These are phyloP conservation scores for Clarias laeviceps DNA, from an alignment of 2,797 vertebrate species.

Conservation along the genomic window DNA sequence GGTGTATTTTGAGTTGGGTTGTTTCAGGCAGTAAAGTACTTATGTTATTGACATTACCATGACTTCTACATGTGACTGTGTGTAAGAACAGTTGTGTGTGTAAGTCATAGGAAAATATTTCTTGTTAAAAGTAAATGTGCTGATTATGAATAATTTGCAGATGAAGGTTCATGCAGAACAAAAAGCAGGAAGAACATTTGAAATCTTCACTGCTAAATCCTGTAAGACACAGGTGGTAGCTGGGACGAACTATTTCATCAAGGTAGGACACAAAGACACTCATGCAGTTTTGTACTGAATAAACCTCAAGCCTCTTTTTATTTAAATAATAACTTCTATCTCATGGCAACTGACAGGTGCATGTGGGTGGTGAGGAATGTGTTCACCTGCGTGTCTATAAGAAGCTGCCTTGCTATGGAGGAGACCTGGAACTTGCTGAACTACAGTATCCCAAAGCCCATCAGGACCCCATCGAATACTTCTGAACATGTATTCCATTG, in stretches of 20 bases:
- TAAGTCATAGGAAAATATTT: not conserved
- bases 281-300: not conserved
- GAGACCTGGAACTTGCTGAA: slow-evolving; percentile 56
- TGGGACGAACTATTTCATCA: slow-evolving; percentile 66
- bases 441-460: slow-evolving; percentile 72
- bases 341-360: slow-evolving; percentile 66
- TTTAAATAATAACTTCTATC: no score
- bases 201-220: slow-evolving; percentile 70
- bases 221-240: slow-evolving; percentile 78
- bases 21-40: no score
- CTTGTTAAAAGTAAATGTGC: no score
- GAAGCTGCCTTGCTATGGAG: slow-evolving; percentile 63
- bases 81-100: not conserved
- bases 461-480: slow-evolving; percentile 68
- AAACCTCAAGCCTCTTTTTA: no score
- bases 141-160: slow-evolving; percentile 59
- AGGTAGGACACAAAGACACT: slow-evolving; percentile 18
- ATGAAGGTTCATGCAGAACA: slow-evolving; percentile 74
- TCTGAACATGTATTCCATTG: slow-evolving; percentile 48
- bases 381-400: slow-evolving; percentile 75
- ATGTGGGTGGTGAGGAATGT: slow-evolving; percentile 67
- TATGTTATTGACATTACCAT: not conserved
- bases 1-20: no score
- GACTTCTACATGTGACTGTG: not conserved
- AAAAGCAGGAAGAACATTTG: slow-evolving; percentile 70